A percentile compares a stretch with the other conserved stretches of the same genome.
Evolutionary conservation across 2,113 vertebrate genomes (phyloP).

Genomic region (Hippocampus barbouri): DNA sequence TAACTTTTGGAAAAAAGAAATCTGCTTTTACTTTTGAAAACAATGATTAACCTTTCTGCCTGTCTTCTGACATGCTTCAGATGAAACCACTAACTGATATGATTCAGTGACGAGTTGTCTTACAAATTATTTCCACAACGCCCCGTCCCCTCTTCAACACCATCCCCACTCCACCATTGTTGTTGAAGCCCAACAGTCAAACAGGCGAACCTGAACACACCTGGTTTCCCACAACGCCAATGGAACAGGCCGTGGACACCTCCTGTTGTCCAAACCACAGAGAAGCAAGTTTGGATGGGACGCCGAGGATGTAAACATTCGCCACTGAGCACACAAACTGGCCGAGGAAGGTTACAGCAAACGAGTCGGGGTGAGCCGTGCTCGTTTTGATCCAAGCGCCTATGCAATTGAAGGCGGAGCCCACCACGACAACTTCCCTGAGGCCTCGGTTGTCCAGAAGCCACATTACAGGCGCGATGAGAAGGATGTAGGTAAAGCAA

Average conservation of each 20-base stretch:
- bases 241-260: constrained; percentile 81
- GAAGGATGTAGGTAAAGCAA: constrained; percentile 81
- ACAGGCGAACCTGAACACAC: constrained; percentile 60
- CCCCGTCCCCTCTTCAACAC: background rate
- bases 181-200: constrained; percentile 15
- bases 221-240: constrained; percentile 89
- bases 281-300: constrained; percentile 80
- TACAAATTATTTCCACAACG: no score
- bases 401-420: constrained; percentile 79
- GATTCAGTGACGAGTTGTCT: background rate
- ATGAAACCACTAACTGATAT: no score
- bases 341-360: constrained; percentile 75
- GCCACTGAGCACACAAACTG: constrained; percentile 80
- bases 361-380: constrained; percentile 75
- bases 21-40: no score
- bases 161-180: constrained; percentile 2
- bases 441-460: constrained; percentile 69
- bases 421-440: constrained; percentile 75
- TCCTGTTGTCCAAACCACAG: constrained; percentile 82
- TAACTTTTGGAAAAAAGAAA: no score
- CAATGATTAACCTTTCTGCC: no score
- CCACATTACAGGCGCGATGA: constrained; percentile 82
- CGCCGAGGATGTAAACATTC: constrained; percentile 82
- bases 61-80: no score
- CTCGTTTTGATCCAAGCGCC: constrained; percentile 86